These are phyloP conservation scores for Anthopleura sola DNA, from an alignment of 64 coral and sea anemone species.

Conservation along the genomic window DNA sequence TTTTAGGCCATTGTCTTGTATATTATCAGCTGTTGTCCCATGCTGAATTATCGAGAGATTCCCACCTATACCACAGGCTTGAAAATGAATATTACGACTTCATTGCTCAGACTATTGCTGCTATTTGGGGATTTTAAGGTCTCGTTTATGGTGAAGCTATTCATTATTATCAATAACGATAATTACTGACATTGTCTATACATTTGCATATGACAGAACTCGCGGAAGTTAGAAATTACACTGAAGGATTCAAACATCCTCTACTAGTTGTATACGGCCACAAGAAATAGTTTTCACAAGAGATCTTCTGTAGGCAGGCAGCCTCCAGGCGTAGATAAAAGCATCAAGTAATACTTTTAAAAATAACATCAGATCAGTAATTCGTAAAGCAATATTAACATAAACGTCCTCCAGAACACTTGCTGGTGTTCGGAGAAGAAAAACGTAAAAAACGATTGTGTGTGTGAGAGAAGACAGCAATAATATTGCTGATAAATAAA, in stretches of 20 bases:
- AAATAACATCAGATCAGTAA: slow-evolving; percentile 79
- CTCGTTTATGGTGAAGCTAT: neutral
- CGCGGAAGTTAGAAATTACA: neutral
- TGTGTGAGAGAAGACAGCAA: slow-evolving; percentile 63
- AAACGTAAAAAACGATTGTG: slow-evolving; percentile 65
- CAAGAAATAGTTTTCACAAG: neutral
- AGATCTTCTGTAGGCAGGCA: slow-evolving; percentile 36
- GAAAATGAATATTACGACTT: no score
- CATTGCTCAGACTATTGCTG: no score
- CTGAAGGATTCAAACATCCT: neutral
- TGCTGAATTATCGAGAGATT: no score
- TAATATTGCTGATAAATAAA: slow-evolving; percentile 70
- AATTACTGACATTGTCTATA: neutral
- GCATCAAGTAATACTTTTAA: slow-evolving; percentile 57
- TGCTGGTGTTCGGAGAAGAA: slow-evolving; percentile 48
- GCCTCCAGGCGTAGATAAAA: slow-evolving; percentile 76
- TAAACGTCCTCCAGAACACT: slow-evolving; percentile 33
- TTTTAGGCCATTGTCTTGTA: no score
- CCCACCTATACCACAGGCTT: no score
- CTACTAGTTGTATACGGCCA: neutral
- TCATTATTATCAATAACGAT: neutral
- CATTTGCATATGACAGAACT: neutral
- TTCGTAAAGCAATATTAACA: slow-evolving; percentile 55
- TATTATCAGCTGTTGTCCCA: no score
- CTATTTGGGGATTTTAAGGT: no score